Evolutionary conservation across 2,113 vertebrate genomes (phyloP).

Genomic region (Donacobius atricapilla): DNA sequence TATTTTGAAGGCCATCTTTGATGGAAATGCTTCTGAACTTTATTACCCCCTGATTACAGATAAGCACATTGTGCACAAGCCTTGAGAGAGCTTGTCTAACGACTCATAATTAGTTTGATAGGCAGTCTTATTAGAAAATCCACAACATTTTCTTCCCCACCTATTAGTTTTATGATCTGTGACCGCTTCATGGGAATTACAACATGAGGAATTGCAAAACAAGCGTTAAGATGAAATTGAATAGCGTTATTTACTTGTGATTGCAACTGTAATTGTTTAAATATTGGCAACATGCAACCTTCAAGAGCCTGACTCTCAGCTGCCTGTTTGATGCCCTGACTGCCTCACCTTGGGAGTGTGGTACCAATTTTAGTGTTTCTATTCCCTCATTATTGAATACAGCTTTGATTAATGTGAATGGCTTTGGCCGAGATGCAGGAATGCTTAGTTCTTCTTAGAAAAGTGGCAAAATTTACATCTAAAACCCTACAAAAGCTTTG

Average conservation of each 20-base stretch:
- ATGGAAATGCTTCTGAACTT: background rate
- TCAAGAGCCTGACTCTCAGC: background rate
- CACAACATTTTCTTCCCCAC: background rate
- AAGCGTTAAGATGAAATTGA: background rate
- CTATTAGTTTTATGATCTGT: slow-evolving; percentile 14
- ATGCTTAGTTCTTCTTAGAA: background rate
- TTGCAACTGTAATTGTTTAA: slow-evolving; percentile 4
- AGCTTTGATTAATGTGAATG: background rate
- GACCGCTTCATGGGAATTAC: background rate
- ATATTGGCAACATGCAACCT: background rate
- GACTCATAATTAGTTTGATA: slow-evolving; percentile 32
- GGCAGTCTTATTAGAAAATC: background rate
- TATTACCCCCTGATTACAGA: background rate
- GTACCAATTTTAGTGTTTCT: background rate
- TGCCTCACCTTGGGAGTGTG: background rate
- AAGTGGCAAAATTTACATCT: background rate
- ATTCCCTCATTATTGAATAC: background rate
- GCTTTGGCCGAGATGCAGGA: background rate
- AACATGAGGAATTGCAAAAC: background rate
- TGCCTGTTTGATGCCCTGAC: background rate
- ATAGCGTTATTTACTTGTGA: background rate
- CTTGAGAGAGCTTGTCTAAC: background rate
- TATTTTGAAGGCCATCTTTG: background rate
- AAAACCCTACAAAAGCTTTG: background rate
- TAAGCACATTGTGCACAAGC: background rate